These are phyloP conservation scores for Philereme transversata DNA, from an alignment of 2,888 invertebrate genomes.

Conservation along the genomic window DNA sequence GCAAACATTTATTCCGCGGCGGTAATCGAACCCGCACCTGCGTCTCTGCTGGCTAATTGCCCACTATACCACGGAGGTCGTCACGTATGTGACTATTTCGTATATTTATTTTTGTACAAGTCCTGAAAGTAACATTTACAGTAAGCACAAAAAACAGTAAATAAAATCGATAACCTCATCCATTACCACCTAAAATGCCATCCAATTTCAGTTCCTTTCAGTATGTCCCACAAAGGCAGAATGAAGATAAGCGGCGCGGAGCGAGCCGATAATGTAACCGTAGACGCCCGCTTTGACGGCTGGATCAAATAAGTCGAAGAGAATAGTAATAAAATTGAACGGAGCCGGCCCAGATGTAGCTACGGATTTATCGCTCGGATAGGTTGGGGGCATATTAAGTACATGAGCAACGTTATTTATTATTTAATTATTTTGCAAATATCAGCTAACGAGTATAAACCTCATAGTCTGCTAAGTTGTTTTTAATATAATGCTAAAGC, in stretches of 20 bases:
- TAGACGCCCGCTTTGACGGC: conserved; percentile 75
- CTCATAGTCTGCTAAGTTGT: too few relatives aligned
- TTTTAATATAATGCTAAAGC: too few relatives aligned
- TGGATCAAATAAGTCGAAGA: conserved; percentile 81
- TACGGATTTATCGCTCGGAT: conserved; percentile 74
- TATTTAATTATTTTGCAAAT: too few relatives aligned
- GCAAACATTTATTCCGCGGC: too few relatives aligned
- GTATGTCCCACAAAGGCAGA: conserved; percentile 39
- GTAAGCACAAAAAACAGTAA: neutral
- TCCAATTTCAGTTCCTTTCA: conserved; percentile 32
- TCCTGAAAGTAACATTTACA: too few relatives aligned
- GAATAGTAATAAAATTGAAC: conserved; percentile 84
- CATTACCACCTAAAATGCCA: conserved; percentile 28
- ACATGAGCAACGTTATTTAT: neutral
- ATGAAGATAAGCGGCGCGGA: conserved; percentile 56
- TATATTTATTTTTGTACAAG: too few relatives aligned
- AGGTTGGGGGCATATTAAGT: conserved; percentile 48
- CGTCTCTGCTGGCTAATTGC: too few relatives aligned
- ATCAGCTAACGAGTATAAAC: too few relatives aligned
- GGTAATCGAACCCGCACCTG: too few relatives aligned
- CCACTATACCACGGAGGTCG: too few relatives aligned
- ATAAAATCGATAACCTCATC: conserved; percentile 24
- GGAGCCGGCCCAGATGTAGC: conserved; percentile 80
- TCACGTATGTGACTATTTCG: too few relatives aligned
- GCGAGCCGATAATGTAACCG: conserved; percentile 72